A percentile compares a stretch with the other conserved stretches of the same genome.
Conservation (phyloP, 64 coral and sea anemone species). For the Pocillopora damicornis region DNA sequence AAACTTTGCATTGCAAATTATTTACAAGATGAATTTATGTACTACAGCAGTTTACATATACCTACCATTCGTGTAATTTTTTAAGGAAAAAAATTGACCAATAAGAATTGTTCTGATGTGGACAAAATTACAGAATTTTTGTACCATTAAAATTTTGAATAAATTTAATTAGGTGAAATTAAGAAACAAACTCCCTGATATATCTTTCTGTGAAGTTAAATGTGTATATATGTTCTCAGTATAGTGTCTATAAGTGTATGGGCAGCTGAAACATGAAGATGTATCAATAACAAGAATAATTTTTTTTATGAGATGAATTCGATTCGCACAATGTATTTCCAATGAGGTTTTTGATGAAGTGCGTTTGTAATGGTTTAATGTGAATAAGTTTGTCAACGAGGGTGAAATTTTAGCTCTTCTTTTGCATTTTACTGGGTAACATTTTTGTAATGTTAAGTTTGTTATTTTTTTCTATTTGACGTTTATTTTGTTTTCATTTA, state of each 20-base stretch:
- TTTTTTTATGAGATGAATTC: not conserved
- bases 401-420: too few relatives aligned
- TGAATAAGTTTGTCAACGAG: too few relatives aligned
- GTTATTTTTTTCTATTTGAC: not conserved
- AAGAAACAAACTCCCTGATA: too few relatives aligned
- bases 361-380: not conserved
- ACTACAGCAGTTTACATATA: not conserved
- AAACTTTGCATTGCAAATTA: not conserved
- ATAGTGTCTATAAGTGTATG: not conserved
- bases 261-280: not conserved
- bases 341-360: not conserved
- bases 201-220: too few relatives aligned
- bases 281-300: not conserved
- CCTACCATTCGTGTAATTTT: not conserved
- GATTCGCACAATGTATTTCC: not conserved
- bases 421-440: too few relatives aligned
- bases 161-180: too few relatives aligned
- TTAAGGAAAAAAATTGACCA: not conserved
- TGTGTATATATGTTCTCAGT: too few relatives aligned
- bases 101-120: too few relatives aligned
- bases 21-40: not conserved
- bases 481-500: too few relatives aligned
- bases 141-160: too few relatives aligned
- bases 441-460: not conserved
- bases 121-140: too few relatives aligned